These are phyloP conservation scores for Falco rusticolus DNA, from an alignment of 2,797 vertebrate species.

Conservation along the genomic window DNA sequence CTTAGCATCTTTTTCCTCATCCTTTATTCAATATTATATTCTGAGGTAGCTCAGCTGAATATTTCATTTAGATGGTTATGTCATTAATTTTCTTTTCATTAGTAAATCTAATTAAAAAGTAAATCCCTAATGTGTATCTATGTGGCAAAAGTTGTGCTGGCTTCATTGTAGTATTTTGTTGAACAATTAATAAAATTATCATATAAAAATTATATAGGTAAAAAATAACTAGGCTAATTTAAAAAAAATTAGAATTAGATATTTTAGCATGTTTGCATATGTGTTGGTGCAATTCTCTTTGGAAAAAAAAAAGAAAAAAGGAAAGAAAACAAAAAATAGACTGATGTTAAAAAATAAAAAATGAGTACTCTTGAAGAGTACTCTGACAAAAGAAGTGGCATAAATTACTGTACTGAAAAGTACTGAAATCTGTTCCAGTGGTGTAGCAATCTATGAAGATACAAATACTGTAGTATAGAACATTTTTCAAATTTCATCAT, in stretches of 20 bases:
- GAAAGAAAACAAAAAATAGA: not conserved
- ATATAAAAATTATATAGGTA: not conserved
- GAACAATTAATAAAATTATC: not conserved
- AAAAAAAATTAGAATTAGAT: not conserved
- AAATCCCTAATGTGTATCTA: not conserved
- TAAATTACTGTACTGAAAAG: not conserved
- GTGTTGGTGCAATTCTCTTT: not conserved
- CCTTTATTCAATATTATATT: not conserved
- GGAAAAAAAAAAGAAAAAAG: too few species aligned
- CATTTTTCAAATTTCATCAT: not conserved
- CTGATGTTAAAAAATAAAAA: not conserved
- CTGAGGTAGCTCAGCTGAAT: not conserved
- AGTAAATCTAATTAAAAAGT: not conserved
- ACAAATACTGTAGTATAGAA: not conserved
- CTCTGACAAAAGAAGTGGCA: not conserved
- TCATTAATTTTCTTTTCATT: not conserved
- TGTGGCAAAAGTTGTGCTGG: not conserved
- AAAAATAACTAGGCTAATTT: not conserved
- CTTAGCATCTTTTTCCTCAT: not conserved
- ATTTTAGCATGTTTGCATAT: not conserved
- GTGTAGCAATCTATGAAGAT: not conserved
- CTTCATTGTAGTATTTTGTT: not conserved
- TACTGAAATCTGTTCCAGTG: not conserved
- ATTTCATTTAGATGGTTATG: not conserved
- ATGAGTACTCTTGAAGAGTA: not conserved